phyloP scores from a whole-genome alignment of 2,888 invertebrate genomes.

The Caenorhabditis sp. region DNA sequence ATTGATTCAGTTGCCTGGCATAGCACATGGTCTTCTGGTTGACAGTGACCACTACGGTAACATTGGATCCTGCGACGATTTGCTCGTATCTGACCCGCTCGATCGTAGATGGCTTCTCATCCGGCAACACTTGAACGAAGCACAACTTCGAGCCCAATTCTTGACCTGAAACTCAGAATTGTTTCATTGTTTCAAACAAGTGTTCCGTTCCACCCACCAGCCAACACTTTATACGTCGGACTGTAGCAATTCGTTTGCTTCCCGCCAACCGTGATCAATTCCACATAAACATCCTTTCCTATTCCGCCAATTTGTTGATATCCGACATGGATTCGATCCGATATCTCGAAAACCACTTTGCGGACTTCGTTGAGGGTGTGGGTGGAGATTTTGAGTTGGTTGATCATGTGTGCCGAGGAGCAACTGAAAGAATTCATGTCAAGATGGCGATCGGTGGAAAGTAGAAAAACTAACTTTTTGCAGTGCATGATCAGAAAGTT shows the following conservation, averaged over 20 bases:
- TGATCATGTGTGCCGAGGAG: constrained; percentile 15
- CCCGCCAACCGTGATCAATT: constrained; percentile 20
- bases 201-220: too few species aligned
- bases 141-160: constrained; percentile 19
- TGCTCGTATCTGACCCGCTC: neutral
- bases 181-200: too few species aligned
- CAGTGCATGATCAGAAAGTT: constrained; percentile 43
- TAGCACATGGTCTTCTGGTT: neutral
- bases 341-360: constrained; percentile 16
- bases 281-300: constrained; percentile 20
- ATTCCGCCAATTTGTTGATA: constrained; percentile 19
- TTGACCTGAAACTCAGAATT: too few species aligned
- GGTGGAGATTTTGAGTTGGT: constrained; percentile 24
- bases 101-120: constrained; percentile 4
- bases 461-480: constrained; percentile 22
- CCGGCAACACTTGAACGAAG: constrained; percentile 20
- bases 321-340: constrained; percentile 7
- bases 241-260: neutral
- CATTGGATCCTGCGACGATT: neutral
- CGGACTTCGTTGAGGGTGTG: constrained; percentile 40
- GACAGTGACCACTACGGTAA: constrained; percentile 23
- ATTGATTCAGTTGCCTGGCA: neutral
- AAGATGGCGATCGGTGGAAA: neutral
- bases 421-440: constrained; percentile 17
- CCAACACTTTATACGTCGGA: constrained; percentile 9